phyloP scores from a whole-genome alignment of 2,888 invertebrate species.

The Pantelozetes paolii region DNA sequence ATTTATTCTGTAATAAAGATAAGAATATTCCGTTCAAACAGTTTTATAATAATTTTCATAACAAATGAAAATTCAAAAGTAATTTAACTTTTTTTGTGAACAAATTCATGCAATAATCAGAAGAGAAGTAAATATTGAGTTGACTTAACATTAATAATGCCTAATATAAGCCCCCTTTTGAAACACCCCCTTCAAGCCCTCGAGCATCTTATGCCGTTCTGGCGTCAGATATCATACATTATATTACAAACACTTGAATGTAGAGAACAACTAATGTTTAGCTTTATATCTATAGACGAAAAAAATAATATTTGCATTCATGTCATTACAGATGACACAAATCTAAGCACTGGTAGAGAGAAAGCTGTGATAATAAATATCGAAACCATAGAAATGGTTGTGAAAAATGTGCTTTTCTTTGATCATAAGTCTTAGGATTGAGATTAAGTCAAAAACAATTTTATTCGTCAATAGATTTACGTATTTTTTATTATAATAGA shows the following conservation, averaged over 20 bases:
- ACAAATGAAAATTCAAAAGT: not conserved
- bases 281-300: not conserved
- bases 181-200: slow-evolving; percentile 15
- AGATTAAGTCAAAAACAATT: slow-evolving; percentile 2
- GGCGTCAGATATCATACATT: not conserved
- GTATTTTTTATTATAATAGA: not conserved
- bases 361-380: slow-evolving; percentile 16
- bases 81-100: not conserved
- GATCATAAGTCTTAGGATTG: not conserved
- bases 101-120: slow-evolving; percentile 3
- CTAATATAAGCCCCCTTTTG: not conserved
- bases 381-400: not conserved
- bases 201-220: slow-evolving; percentile 6
- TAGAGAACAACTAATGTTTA: not conserved
- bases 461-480: not conserved
- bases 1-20: not conserved
- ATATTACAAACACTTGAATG: slow-evolving; percentile 19
- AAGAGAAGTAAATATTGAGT: not conserved
- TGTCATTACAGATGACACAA: slow-evolving; percentile 22
- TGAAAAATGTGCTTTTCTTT: not conserved
- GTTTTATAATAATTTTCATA: not conserved
- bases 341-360: not conserved
- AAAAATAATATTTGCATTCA: slow-evolving; percentile 21
- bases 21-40: not conserved
- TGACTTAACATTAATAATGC: not conserved